Percentiles rank a stretch among this genome's conserved stretches.
Conservation (phyloP, 92 coral and sea anemone species). For the Actinernus sp. region DNA sequence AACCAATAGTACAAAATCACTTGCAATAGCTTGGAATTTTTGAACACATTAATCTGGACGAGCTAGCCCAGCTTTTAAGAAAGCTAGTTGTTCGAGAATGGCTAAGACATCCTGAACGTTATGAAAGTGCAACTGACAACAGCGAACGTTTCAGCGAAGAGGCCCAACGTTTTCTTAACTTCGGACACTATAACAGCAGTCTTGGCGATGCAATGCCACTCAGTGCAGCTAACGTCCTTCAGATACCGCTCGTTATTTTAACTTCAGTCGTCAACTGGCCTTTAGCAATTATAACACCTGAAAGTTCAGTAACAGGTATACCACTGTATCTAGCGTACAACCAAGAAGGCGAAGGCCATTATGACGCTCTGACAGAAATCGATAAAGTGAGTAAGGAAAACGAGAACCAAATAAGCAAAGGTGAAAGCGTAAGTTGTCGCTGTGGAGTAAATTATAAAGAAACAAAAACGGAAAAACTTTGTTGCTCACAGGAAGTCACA, state of each 20-base stretch:
- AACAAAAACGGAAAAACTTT: neutral
- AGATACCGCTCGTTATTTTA: constrained; percentile 10
- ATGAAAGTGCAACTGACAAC: constrained; percentile 4
- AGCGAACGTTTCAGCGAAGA: constrained; percentile 2
- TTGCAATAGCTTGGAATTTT: constrained; percentile 10
- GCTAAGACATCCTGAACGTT: constrained; percentile 14
- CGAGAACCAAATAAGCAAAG: neutral
- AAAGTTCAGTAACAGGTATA: neutral
- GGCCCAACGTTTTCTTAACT: constrained; percentile 17
- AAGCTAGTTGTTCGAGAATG: constrained; percentile 32
- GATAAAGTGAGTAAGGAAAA: neutral
- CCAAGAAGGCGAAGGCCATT: constrained; percentile 8
- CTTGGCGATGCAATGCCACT: constrained; percentile 44
- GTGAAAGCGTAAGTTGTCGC: neutral
- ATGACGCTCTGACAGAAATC: constrained; percentile 2
- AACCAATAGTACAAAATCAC: neutral
- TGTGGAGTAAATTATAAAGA: constrained; percentile 6
- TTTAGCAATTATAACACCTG: neutral
- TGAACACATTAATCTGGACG: constrained; percentile 3
- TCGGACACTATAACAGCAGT: constrained; percentile 17
- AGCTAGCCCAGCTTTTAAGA: constrained; percentile 20
- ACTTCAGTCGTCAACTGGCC: constrained; percentile 3
- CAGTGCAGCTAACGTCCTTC: constrained; percentile 26
- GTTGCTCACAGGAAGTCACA: neutral
- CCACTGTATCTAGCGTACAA: constrained; percentile 16